Conservation (phyloP, 2,797 vertebrate species). For the Poecilia velifera region DNA sequence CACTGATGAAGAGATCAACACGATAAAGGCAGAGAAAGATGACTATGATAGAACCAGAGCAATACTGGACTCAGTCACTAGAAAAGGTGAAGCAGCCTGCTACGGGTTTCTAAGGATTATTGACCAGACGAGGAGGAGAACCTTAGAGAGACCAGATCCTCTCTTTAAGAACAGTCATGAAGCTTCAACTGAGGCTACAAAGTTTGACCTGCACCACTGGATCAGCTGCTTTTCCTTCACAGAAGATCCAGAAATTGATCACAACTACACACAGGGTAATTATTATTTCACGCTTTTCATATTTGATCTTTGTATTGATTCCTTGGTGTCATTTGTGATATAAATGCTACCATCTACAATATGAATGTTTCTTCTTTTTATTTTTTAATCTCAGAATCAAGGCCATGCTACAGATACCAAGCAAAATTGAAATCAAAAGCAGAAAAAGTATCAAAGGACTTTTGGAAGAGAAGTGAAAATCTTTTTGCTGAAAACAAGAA, state of each 20-base stretch:
- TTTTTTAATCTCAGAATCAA: constrained; percentile 19
- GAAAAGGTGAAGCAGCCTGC: constrained; percentile 26
- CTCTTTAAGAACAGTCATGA: background rate
- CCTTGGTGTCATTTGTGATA: background rate
- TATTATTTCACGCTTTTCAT: background rate
- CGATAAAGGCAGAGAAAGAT: constrained; percentile 1
- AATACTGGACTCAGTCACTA: constrained; percentile 26
- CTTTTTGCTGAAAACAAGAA: constrained; percentile 13
- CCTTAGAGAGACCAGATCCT: background rate
- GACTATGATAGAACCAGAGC: constrained; percentile 16
- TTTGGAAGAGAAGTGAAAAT: constrained; percentile 25
- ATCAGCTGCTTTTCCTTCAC: constrained; percentile 46
- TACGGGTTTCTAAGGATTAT: constrained; percentile 25
- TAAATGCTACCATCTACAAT: background rate
- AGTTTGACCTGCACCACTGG: constrained; percentile 25
- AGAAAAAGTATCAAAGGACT: background rate
- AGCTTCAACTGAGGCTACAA: background rate
- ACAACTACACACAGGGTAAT: constrained; percentile 21
- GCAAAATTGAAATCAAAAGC: constrained; percentile 18
- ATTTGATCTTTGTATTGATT: background rate
- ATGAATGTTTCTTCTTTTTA: background rate
- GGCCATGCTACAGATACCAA: constrained; percentile 21
- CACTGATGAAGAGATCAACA: constrained; percentile 20
- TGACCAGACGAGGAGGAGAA: constrained; percentile 31
- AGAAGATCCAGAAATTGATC: constrained; percentile 10